A percentile compares a stretch with the other conserved stretches of the same genome.
phyloP scores from a whole-genome alignment of 2,113 vertebrate species.

The Aldabrachelys gigantea region DNA sequence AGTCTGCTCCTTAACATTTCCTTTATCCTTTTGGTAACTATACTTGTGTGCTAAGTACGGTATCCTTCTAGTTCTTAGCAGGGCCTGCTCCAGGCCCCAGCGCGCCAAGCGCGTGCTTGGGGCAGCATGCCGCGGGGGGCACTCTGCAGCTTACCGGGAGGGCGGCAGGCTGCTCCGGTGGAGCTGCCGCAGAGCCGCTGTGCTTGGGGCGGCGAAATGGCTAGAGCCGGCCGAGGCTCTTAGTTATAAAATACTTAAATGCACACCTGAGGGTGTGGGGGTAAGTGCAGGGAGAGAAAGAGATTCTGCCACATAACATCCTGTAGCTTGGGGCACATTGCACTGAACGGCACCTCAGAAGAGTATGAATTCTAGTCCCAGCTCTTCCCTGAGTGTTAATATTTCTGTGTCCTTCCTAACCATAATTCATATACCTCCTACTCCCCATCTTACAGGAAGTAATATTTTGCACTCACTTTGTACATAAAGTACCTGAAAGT shows the following conservation, averaged over 20 bases:
- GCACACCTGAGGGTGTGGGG: background rate
- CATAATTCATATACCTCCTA: background rate
- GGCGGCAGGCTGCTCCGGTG: no score
- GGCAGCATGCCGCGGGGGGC: no score
- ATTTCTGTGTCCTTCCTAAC: background rate
- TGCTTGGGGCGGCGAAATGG: no score
- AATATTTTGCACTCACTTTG: background rate
- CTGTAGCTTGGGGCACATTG: background rate
- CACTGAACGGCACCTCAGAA: background rate
- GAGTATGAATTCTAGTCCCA: background rate
- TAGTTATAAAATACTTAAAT: background rate
- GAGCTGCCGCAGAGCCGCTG: no score
- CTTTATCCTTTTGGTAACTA: background rate
- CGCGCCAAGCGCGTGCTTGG: no score
- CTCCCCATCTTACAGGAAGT: background rate
- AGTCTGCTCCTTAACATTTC: background rate
- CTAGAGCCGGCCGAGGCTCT: no score
- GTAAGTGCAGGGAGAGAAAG: background rate
- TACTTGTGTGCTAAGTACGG: background rate
- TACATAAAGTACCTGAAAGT: background rate
- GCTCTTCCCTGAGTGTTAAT: background rate
- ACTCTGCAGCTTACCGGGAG: no score
- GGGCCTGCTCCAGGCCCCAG: no score
- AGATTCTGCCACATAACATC: background rate
- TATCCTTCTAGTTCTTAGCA: no score